Evolutionary conservation across 2,888 invertebrate genomes (phyloP).

Genomic region (Morpho helenor): DNA sequence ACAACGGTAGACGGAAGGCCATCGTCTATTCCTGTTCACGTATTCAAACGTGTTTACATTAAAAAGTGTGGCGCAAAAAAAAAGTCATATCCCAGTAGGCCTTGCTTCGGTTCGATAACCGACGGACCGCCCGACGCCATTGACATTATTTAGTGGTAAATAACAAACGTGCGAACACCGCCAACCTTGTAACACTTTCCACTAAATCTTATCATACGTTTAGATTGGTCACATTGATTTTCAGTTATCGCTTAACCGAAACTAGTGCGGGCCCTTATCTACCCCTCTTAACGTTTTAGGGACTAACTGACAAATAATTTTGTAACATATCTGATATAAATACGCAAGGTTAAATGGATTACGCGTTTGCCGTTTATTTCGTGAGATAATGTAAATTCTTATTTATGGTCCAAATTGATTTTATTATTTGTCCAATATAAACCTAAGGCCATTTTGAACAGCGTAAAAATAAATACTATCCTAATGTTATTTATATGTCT

Average conservation of each 20-base stretch:
- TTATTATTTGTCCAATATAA: too few relatives aligned
- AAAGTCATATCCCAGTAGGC: constrained; percentile 11
- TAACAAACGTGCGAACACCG: constrained; percentile 44
- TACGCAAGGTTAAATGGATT: constrained; percentile 14
- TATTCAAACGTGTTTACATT: constrained; percentile 1
- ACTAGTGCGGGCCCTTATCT: constrained; percentile 11
- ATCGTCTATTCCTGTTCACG: constrained; percentile 7
- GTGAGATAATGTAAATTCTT: constrained; percentile 9
- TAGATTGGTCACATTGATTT: constrained; percentile 23
- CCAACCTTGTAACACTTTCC: constrained; percentile 57
- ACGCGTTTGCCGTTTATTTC: constrained; percentile 12
- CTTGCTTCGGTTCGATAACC: constrained; percentile 24
- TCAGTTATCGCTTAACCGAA: constrained; percentile 14
- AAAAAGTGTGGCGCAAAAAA: constrained; percentile 11
- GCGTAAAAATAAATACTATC: too few relatives aligned
- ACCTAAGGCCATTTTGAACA: too few relatives aligned
- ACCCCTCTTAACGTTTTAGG: constrained; percentile 2
- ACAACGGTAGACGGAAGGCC: not conserved
- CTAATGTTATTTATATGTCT: too few relatives aligned
- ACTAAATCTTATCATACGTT: constrained; percentile 50
- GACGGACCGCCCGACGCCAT: constrained; percentile 38
- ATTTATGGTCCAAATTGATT: too few relatives aligned
- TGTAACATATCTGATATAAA: constrained; percentile 13
- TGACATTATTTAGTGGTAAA: constrained; percentile 55
- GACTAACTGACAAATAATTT: constrained; percentile 3